Conservation (phyloP, 2,113 vertebrate genomes). For the Mirza zaza region DNA sequence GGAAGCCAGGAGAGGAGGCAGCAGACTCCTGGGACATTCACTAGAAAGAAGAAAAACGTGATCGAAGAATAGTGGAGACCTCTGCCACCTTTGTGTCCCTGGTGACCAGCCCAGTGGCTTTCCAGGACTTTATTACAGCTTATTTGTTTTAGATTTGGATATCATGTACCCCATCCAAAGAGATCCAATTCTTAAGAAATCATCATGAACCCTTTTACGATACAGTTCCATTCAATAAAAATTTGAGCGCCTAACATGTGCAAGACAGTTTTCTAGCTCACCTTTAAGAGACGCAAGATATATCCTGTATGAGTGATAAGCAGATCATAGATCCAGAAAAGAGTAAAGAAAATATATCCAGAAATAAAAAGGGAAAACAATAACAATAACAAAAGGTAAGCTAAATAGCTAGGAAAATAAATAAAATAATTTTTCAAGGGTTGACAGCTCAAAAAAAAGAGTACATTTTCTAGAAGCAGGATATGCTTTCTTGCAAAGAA, state of each 20-base stretch:
- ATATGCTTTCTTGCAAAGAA: neutral
- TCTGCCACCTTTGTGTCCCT: neutral
- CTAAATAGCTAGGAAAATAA: neutral
- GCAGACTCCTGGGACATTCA: neutral
- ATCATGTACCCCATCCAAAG: neutral
- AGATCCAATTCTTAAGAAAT: neutral
- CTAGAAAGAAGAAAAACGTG: neutral
- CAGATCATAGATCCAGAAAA: neutral
- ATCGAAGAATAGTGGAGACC: neutral
- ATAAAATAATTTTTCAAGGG: neutral
- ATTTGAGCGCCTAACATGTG: neutral
- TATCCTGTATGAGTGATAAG: neutral
- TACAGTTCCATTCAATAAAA: neutral
- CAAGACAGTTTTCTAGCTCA: neutral
- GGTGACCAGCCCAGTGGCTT: neutral
- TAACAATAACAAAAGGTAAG: neutral
- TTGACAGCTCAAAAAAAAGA: neutral
- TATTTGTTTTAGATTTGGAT: neutral
- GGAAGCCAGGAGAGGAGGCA: neutral
- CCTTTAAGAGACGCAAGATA: neutral
- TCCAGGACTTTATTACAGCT: neutral
- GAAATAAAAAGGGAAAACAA: neutral
- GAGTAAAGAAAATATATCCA: neutral
- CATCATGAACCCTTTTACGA: neutral
- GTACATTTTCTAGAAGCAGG: neutral